Evolutionary conservation across 2,797 vertebrate genomes (phyloP), one percentile per base, ranked within the genome.

Genomic region (Erpetoichthys calabaricus): DNA sequence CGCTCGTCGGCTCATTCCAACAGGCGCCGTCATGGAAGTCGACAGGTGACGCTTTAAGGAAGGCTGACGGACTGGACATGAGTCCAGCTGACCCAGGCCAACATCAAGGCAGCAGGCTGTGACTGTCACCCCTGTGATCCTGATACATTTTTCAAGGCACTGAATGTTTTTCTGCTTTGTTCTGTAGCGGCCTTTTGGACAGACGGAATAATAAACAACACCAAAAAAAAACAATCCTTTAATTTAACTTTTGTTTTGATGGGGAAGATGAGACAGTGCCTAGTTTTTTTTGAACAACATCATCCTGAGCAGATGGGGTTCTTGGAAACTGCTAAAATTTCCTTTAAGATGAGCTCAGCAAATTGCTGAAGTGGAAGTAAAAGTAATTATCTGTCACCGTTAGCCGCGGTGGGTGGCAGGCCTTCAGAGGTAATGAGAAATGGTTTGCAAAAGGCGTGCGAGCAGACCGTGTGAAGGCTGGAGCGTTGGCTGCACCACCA

Each of bases 391-490:
- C 53, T 42, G 41, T 42, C 53, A 42, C 53, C 50, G 5, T 9
- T 41, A 56, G 47, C 44, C 44, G 10, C 50, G 3, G 42, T n/a
- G 8, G 44, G 47, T 25, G 45, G 45, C 45, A 53, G 44, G 9
- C 41, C 10, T 43, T 53, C 7, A 45, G 8, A 47, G 41, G 46
- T 53, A 25, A 63, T 45, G 7, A 58, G 62, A 62, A 63, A 59
- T 51, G 57, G 45, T 53, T 64, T 55, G 49, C 7, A 49, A 8
- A 25, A 25, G 9, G 9, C 25, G 54, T 55, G 44, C 42, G 42
- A 64, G 70, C 67, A 63, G 60, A 67, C 50, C 57, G 10, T 58
- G 65, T 62, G 75, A 67, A 61, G 45, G 56, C 70, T 56, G 56
- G 56, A 25, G 25, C 25, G 2, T 25, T 25, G 25, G 25, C 7